These are phyloP conservation scores for Chaetodon trifasciatus DNA, from an alignment of 2,797 vertebrate species.

Conservation along the genomic window DNA sequence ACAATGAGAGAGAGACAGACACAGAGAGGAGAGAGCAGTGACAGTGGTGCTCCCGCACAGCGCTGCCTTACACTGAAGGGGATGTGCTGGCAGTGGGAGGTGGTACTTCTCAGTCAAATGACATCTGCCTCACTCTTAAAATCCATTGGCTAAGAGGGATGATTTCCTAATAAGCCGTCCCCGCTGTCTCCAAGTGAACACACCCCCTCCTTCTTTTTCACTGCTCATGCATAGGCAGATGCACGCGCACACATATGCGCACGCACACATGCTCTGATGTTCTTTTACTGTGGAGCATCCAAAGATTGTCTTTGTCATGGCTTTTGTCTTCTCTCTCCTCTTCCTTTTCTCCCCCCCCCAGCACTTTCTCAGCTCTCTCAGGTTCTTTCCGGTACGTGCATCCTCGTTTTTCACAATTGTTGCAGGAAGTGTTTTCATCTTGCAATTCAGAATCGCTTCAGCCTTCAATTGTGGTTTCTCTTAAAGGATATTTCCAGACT, in stretches of 20 bases:
- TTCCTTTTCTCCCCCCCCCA: conserved; percentile 27
- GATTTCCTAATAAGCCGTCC: conserved; percentile 86
- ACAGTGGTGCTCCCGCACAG: conserved; percentile 76
- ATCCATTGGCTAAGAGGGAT: conserved; percentile 87
- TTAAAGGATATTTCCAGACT: conserved; percentile 23
- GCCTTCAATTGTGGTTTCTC: conserved; percentile 39
- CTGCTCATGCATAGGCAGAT: conserved; percentile 51
- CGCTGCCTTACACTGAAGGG: conserved; percentile 78
- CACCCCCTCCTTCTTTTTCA: conserved; percentile 67
- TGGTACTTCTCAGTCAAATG: conserved; percentile 85
- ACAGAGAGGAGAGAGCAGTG: conserved; percentile 65
- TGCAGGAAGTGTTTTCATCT: conserved; percentile 46
- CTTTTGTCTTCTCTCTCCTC: conserved; percentile 57
- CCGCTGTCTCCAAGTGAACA: conserved; percentile 81
- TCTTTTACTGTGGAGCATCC: conserved; percentile 34
- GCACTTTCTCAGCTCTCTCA: conserved; percentile 48
- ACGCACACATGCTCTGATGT: conserved; percentile 12
- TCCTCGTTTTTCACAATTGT: conserved; percentile 57
- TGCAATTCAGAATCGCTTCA: conserved; percentile 54
- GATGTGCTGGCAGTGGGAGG: conserved; percentile 82
- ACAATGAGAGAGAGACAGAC: conserved; percentile 46
- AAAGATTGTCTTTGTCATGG: conserved; percentile 43
- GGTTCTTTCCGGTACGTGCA: conserved; percentile 33
- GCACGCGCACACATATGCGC: conserved; percentile 11
- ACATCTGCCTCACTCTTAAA: conserved; percentile 86